phyloP scores from a whole-genome alignment of 2,888 invertebrate genomes.

The Linnaemya tessellans region DNA sequence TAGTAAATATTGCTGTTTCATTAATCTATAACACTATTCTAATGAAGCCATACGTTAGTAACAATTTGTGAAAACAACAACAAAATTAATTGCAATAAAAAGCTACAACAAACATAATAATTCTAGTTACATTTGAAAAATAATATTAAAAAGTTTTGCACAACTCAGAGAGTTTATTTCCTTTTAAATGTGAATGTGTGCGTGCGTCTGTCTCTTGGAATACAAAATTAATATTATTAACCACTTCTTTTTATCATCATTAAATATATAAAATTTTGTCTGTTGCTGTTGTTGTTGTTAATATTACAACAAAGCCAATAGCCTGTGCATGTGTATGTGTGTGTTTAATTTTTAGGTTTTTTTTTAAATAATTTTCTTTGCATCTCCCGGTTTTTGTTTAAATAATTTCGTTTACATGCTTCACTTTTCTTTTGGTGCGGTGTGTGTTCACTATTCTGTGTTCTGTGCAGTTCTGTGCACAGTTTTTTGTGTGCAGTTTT shows the following conservation, averaged over 20 bases:
- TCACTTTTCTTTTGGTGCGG: constrained; percentile 69
- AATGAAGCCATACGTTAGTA: constrained; percentile 61
- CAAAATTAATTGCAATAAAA: constrained; percentile 3
- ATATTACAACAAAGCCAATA: constrained; percentile 35
- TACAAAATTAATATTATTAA: constrained; percentile 27
- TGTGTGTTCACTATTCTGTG: constrained; percentile 59
- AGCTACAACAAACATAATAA: neutral
- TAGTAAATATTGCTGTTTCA: constrained; percentile 79
- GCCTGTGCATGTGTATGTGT: neutral
- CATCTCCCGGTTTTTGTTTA: constrained; percentile 67
- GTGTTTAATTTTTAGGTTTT: constrained; percentile 30
- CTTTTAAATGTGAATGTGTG: constrained; percentile 13
- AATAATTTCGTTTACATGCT: constrained; percentile 71
- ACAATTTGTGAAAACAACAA: constrained; percentile 54
- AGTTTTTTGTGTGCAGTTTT: constrained; percentile 62
- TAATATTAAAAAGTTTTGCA: constrained; percentile 6
- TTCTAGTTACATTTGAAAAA: constrained; percentile 10
- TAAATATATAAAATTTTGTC: constrained; percentile 33
- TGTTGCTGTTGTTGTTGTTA: neutral
- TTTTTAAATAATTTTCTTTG: constrained; percentile 63
- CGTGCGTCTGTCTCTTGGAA: neutral
- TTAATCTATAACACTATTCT: constrained; percentile 67
- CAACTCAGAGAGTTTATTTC: constrained; percentile 16
- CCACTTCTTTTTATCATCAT: constrained; percentile 33
- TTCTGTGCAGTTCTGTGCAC: constrained; percentile 68